Evolutionary conservation across 1,140 invertebrate species (phyloP).

Genomic region (Drosophila pandora): DNA sequence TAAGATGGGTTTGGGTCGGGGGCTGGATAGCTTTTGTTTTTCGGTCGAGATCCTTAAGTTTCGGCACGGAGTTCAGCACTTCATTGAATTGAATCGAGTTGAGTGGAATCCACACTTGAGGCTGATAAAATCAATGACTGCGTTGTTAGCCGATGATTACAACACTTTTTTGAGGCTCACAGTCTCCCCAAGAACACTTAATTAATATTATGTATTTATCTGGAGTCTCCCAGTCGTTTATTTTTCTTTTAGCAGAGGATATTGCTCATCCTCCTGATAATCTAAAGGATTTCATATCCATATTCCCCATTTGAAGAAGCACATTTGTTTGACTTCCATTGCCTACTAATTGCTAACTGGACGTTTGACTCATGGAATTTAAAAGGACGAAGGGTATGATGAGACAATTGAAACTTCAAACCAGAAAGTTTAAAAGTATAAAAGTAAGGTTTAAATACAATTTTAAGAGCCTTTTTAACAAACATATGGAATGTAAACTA

Average conservation of each 20-base stretch:
- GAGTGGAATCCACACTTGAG: conserved; percentile 10
- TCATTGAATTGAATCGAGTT: conserved; percentile 71
- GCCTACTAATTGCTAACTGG: conserved; percentile 63
- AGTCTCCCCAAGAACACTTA: conserved; percentile 40
- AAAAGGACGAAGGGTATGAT: conserved; percentile 13
- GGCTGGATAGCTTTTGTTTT: conserved; percentile 16
- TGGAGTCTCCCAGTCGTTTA: conserved; percentile 10
- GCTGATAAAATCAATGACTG: conserved; percentile 68
- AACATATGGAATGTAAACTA: too few relatives aligned
- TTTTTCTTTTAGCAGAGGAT: conserved; percentile 5
- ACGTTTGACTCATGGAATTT: conserved; percentile 1
- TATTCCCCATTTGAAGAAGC: conserved; percentile 23
- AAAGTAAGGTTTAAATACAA: too few relatives aligned
- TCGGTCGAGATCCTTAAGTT: conserved; percentile 25
- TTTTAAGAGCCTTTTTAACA: too few relatives aligned
- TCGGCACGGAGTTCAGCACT: conserved; percentile 45
- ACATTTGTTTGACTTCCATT: conserved; percentile 75
- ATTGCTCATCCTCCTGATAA: conserved; percentile 3
- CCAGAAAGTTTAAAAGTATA: background rate
- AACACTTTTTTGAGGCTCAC: conserved; percentile 45
- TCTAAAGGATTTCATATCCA: conserved; percentile 27
- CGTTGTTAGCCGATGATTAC: conserved; percentile 58
- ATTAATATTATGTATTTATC: conserved; percentile 56
- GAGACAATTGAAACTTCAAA: background rate
- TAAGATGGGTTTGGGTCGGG: conserved; percentile 41